Conservation (phyloP, 2,797 vertebrate species). For the Phyllotis vaccarum region DNA sequence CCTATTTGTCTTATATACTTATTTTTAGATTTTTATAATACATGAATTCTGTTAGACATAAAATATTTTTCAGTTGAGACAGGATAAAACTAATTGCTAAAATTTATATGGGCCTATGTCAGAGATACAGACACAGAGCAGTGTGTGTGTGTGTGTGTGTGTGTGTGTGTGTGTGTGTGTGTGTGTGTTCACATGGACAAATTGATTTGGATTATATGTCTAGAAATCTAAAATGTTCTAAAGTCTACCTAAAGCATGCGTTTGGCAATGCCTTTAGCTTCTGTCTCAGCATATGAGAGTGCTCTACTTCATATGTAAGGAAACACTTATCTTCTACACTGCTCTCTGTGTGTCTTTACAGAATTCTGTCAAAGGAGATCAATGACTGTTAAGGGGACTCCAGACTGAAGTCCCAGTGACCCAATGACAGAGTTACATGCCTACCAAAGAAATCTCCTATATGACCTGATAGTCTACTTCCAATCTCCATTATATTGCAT, state of each 20-base stretch:
- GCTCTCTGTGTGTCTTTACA: not conserved
- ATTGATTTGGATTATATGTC: not conserved
- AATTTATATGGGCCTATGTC: not conserved
- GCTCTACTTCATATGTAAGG: not conserved
- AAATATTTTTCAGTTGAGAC: constrained; percentile 14
- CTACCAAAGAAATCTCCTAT: not conserved
- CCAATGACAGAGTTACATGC: not conserved
- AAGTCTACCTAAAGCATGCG: not conserved
- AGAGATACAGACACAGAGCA: not conserved
- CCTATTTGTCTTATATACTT: not conserved
- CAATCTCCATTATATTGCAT: not conserved
- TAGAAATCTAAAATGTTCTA: not conserved
- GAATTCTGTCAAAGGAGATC: not conserved
- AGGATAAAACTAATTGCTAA: constrained; percentile 27
- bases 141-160: not conserved
- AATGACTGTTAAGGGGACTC: not conserved
- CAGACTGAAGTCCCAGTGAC: not conserved
- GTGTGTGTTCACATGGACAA: not conserved
- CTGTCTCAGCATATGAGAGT: not conserved
- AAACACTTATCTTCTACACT: not conserved
- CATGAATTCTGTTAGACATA: constrained; percentile 18
- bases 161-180: not conserved
- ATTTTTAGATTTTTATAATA: constrained; percentile 30
- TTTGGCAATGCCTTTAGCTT: not conserved
- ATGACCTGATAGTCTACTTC: not conserved